phyloP scores from a whole-genome alignment of 2,797 vertebrate genomes.

The Acrocephalus scirpaceus region DNA sequence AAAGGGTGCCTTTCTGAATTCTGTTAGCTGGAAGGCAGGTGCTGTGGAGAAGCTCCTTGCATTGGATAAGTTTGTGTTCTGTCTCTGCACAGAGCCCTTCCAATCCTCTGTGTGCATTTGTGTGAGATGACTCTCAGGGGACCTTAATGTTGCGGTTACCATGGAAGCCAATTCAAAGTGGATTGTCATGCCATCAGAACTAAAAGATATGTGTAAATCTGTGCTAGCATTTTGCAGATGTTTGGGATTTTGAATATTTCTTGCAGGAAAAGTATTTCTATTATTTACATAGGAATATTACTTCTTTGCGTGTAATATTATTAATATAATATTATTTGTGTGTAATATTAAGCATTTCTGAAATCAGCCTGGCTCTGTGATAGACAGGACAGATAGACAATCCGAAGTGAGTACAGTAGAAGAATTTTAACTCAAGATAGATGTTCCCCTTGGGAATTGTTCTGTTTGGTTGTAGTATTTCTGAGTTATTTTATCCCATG shows the following conservation, averaged over 20 bases:
- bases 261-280: background rate
- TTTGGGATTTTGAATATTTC: background rate
- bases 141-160: background rate
- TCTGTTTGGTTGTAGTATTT: background rate
- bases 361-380: background rate
- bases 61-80: background rate
- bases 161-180: constrained; percentile 25
- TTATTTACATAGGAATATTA: background rate
- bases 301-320: background rate
- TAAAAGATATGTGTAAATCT: background rate
- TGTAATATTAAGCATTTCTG: background rate
- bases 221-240: background rate
- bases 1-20: background rate
- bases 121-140: background rate
- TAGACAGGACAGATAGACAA: background rate
- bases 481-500: background rate
- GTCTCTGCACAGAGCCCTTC: background rate
- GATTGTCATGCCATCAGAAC: background rate
- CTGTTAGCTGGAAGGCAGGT: background rate
- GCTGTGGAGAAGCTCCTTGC: background rate
- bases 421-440: background rate
- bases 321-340: background rate
- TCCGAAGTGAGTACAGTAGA: background rate
- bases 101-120: background rate
- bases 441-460: background rate